Evolutionary conservation across 2,797 vertebrate genomes (phyloP), one percentile per base, ranked within the genome.

Genomic region (Poecilia picta): DNA sequence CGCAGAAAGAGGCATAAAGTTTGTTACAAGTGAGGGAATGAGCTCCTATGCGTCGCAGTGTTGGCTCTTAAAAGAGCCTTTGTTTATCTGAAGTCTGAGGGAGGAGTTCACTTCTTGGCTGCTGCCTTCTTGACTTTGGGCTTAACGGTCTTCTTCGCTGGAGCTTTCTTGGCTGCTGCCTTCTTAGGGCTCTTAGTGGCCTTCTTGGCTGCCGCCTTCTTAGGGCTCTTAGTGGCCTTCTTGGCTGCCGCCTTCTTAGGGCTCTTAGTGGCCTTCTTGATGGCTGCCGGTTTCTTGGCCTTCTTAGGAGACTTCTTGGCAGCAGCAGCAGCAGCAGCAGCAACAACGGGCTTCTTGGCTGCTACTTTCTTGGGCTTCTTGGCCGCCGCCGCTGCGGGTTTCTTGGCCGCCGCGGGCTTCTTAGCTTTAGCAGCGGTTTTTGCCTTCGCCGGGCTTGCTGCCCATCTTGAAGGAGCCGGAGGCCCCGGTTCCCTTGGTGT

Each of bases 401-500:
- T 57, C n/a, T 36, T 36, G n/a, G n/a, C n/a, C n/a, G n/a, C n/a
- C 36, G 36, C 36, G 0, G 20, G 33, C 43, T 82, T 82, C 31
- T 72, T 80, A 0, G 74, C 59, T 78, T 85, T 90, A 11, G 15
- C 25, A 0, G 72, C 75, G 20, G 66, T 18, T n/a, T n/a, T n/a
- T n/a, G n/a, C n/a, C n/a, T n/a, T n/a, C n/a, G n/a, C n/a, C n/a
- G n/a, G n/a, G n/a, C 51, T 3, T 87, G 78, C 85, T 91, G 55
- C 80, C 95, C 0, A 96, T 83, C 2, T 91, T 95, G 31, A 96
- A 96, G 0, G 95, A 96, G 3, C 95, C 95, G 0, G 95, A 93
- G 0, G 95, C 95, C 0, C 96, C 96, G 0, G 87, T 95, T 1
- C 97, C 97, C 73, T 96, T 97, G 41, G 88, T 95, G 85, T 95